phyloP scores from a whole-genome alignment of 1,140 invertebrate genomes.

The Orussus abietinus region DNA sequence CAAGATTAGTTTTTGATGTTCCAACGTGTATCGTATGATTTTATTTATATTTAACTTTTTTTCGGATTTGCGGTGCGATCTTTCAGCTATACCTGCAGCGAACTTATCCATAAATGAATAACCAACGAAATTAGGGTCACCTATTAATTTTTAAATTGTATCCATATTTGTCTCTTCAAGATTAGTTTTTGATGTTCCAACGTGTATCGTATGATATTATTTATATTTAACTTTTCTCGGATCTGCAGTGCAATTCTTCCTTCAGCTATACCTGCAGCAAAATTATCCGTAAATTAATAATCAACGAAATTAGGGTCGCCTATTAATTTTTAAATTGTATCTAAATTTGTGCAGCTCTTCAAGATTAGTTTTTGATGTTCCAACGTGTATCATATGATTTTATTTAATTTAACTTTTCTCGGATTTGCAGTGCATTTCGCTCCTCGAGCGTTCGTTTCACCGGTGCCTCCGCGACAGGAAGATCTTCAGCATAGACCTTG shows the following conservation, averaged over 20 bases:
- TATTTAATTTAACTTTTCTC: slow-evolving; percentile 13
- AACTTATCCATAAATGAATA: background rate
- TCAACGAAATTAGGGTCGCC: background rate
- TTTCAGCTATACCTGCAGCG: background rate
- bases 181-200: too few relatives aligned
- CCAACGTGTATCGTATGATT: too few relatives aligned
- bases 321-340: too few relatives aligned
- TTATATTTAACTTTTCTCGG: too few relatives aligned
- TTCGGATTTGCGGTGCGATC: too few relatives aligned
- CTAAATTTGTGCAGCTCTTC: background rate
- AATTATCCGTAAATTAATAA: background rate
- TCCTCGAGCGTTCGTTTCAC: slow-evolving; percentile 20
- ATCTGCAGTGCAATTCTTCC: too few relatives aligned
- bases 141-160: too few relatives aligned
- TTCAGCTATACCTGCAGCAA: background rate
- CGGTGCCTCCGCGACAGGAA: slow-evolving; percentile 17
- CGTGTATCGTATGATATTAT: too few relatives aligned
- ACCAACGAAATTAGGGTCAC: too few relatives aligned
- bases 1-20: too few relatives aligned
- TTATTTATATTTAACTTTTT: too few relatives aligned
- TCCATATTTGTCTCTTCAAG: too few relatives aligned
- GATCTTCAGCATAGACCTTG: slow-evolving; percentile 35
- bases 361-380: background rate
- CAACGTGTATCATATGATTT: slow-evolving; percentile 1
- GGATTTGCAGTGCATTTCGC: slow-evolving; percentile 25